Percentiles rank a stretch among this genome's conserved stretches.
Evolutionary conservation across 2,113 vertebrate genomes (phyloP).

Genomic region (Thunnus maccoyii): DNA sequence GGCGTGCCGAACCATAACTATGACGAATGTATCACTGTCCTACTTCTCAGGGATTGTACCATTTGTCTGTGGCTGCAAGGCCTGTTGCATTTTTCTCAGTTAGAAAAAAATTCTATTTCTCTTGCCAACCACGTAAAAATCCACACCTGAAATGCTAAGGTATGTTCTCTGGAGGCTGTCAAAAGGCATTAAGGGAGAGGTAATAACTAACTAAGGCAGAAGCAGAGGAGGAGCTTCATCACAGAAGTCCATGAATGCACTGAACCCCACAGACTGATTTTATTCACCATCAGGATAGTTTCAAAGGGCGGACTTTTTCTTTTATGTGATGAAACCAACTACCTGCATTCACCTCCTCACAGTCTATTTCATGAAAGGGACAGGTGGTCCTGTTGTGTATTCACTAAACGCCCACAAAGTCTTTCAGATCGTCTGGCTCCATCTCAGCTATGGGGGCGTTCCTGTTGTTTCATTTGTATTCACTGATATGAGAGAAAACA

Average conservation of each 20-base stretch:
- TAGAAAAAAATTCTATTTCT: background rate
- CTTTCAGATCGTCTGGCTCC: background rate
- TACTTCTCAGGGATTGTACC: background rate
- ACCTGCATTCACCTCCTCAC: background rate
- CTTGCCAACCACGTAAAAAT: background rate
- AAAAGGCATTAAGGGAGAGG: background rate
- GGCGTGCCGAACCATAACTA: background rate
- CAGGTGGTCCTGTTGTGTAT: background rate
- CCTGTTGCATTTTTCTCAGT: background rate
- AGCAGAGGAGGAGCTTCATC: background rate
- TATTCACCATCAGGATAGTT: background rate
- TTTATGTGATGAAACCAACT: conserved; percentile 1
- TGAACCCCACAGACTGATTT: background rate
- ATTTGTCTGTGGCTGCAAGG: conserved; percentile 7
- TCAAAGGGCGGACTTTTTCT: background rate
- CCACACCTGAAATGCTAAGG: background rate
- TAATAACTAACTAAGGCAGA: background rate
- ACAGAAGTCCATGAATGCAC: background rate
- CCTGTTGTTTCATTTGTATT: background rate
- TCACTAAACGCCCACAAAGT: background rate
- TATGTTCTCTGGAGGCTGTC: background rate
- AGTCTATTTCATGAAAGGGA: background rate
- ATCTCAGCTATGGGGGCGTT: background rate
- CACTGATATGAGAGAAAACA: background rate
- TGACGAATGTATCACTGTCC: background rate